These are phyloP conservation scores for Drosophila quinaria DNA, from an alignment of 2,888 invertebrate species.

Conservation along the genomic window DNA sequence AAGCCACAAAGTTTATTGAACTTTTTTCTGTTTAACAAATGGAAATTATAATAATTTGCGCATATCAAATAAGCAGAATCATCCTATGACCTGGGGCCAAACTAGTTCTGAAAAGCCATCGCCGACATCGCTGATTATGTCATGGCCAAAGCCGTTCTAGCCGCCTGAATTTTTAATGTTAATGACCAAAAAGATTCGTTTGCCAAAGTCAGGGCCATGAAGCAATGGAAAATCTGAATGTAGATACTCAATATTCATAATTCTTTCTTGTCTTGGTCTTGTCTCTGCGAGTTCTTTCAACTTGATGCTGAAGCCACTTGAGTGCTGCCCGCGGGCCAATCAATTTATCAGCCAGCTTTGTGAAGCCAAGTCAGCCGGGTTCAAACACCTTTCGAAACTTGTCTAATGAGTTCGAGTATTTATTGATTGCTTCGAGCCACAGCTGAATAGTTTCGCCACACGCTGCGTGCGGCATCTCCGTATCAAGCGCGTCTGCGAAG, in stretches of 20 bases:
- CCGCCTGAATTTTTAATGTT: slow-evolving; percentile 30
- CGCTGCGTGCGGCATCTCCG: slow-evolving; percentile 43
- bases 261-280: slow-evolving; percentile 22
- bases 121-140: slow-evolving; percentile 57
- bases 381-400: slow-evolving; percentile 76
- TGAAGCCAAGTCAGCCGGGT: slow-evolving; percentile 46
- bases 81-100: slow-evolving; percentile 69
- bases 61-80: slow-evolving; percentile 69
- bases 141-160: slow-evolving; percentile 52
- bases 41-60: slow-evolving; percentile 40
- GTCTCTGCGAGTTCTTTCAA: slow-evolving; percentile 58
- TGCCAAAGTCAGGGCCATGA: slow-evolving; percentile 62
- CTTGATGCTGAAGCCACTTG: slow-evolving; percentile 51
- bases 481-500: slow-evolving; percentile 19
- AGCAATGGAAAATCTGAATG: slow-evolving; percentile 1
- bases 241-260: slow-evolving; percentile 44
- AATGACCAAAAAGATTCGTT: slow-evolving; percentile 48
- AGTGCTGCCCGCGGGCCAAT: slow-evolving; percentile 46
- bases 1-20: slow-evolving; percentile 70
- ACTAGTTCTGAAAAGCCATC: slow-evolving; percentile 62
- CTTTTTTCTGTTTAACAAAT: slow-evolving; percentile 44
- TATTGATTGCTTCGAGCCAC: slow-evolving; percentile 54
- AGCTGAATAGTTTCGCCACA: slow-evolving; percentile 39
- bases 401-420: slow-evolving; percentile 70
- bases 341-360: slow-evolving; percentile 17